A percentile compares a stretch with the other conserved stretches of the same genome.
These are phyloP conservation scores for Archivesica marissinica DNA, from an alignment of 1,140 invertebrate genomes.

Conservation along the genomic window DNA sequence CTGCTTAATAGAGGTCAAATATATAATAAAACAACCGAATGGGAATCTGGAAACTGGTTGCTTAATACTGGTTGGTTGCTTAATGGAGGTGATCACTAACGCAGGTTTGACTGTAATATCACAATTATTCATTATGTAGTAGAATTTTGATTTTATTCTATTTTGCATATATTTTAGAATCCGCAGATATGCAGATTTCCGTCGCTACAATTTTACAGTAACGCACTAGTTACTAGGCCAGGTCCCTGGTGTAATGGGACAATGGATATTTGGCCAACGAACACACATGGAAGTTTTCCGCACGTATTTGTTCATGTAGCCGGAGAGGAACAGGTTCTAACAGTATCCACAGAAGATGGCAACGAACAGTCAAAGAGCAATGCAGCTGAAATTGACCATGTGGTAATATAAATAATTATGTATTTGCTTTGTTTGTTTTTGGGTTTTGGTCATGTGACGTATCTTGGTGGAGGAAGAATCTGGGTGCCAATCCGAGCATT, in stretches of 20 bases:
- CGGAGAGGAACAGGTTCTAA: conserved; percentile 75
- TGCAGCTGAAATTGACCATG: conserved; percentile 70
- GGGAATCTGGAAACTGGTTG: too few species aligned
- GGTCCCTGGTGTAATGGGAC: conserved; percentile 44
- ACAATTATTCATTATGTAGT: too few species aligned
- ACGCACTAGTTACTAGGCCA: conserved; percentile 63
- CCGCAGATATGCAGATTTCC: conserved; percentile 76
- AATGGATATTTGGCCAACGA: conserved; percentile 60
- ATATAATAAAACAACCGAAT: too few species aligned
- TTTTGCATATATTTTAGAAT: too few species aligned
- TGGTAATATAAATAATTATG: conserved; percentile 62
- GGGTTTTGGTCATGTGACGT: too few species aligned
- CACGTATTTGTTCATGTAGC: conserved; percentile 76
- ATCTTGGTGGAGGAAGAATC: background rate
- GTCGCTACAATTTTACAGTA: conserved; percentile 73
- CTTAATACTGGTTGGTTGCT: too few species aligned
- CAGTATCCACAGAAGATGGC: conserved; percentile 77
- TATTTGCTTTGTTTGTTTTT: background rate
- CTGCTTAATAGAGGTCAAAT: too few species aligned
- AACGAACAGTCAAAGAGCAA: conserved; percentile 78
- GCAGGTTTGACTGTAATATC: too few species aligned
- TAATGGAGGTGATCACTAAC: too few species aligned
- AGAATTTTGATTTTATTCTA: too few species aligned
- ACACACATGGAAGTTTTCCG: conserved; percentile 53
- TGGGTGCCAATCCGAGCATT: background rate